These are phyloP conservation scores for Momotus momota DNA, from an alignment of 2,797 vertebrate genomes.

Conservation along the genomic window DNA sequence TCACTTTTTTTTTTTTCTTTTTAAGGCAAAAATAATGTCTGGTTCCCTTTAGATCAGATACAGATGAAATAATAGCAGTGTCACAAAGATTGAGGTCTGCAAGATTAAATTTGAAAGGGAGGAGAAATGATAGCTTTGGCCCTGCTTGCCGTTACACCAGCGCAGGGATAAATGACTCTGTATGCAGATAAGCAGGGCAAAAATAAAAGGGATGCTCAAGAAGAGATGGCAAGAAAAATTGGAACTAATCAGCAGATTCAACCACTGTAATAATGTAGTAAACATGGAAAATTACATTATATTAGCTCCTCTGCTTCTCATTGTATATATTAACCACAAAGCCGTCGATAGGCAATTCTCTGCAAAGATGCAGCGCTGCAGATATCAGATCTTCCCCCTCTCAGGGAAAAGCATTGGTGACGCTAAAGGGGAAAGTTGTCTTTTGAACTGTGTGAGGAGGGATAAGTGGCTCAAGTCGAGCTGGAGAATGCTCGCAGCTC, in stretches of 20 bases:
- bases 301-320: constrained; percentile 35
- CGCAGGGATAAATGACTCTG: not conserved
- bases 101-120: constrained; percentile 60
- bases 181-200: constrained; percentile 54
- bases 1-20: not conserved
- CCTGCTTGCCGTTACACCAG: constrained; percentile 22
- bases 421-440: not conserved
- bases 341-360: not conserved
- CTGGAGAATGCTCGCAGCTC: not conserved
- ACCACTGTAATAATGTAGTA: constrained; percentile 34
- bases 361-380: not conserved
- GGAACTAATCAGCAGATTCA: constrained; percentile 53
- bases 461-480: not conserved
- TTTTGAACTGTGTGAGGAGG: not conserved
- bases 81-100: constrained; percentile 53
- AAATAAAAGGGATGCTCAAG: constrained; percentile 43
- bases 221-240: constrained; percentile 34
- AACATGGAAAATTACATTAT: constrained; percentile 49
- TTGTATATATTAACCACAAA: not conserved
- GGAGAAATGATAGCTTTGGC: constrained; percentile 55
- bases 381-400: not conserved
- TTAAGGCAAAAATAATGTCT: not conserved
- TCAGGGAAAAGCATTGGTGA: not conserved
- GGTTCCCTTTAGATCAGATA: constrained; percentile 34
- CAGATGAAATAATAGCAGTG: constrained; percentile 30